phyloP scores from a whole-genome alignment of 53 echinoderm and acorn worm species.

The Luidia sarsii region DNA sequence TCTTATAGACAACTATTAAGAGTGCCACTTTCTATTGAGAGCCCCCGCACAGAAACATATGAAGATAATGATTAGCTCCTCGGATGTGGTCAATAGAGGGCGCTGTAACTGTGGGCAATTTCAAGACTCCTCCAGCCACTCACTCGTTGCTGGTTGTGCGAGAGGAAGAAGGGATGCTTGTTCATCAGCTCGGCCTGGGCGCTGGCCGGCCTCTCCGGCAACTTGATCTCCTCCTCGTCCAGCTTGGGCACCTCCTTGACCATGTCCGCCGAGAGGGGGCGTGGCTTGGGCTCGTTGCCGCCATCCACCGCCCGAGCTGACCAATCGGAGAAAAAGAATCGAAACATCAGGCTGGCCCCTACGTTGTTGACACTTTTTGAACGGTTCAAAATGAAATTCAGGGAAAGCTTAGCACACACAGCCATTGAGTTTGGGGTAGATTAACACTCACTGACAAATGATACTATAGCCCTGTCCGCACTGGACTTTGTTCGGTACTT shows the following conservation, averaged over 20 bases:
- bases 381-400: no score
- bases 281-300: slow-evolving; percentile 52
- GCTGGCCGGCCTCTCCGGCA: slow-evolving; percentile 39
- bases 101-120: slow-evolving; percentile 4
- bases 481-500: no score
- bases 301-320: slow-evolving; percentile 53
- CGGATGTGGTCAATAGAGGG: not conserved
- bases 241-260: slow-evolving; percentile 28
- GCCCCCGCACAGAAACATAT: no score
- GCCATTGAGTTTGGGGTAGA: no score
- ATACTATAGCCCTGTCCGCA: no score
- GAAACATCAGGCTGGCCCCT: no score
- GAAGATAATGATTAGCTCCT: not conserved
- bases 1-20: no score
- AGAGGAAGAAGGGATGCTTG: slow-evolving; percentile 35
- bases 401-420: no score
- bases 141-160: slow-evolving; percentile 34
- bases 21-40: no score
- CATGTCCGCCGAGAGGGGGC: slow-evolving; percentile 30
- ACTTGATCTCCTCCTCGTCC: slow-evolving; percentile 12
- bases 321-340: no score
- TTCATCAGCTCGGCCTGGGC: slow-evolving; percentile 24
- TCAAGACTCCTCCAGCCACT: not conserved
- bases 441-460: no score
- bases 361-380: no score